Evolutionary conservation across 2,888 invertebrate species (phyloP).

Genomic region (Buathra laborator): DNA sequence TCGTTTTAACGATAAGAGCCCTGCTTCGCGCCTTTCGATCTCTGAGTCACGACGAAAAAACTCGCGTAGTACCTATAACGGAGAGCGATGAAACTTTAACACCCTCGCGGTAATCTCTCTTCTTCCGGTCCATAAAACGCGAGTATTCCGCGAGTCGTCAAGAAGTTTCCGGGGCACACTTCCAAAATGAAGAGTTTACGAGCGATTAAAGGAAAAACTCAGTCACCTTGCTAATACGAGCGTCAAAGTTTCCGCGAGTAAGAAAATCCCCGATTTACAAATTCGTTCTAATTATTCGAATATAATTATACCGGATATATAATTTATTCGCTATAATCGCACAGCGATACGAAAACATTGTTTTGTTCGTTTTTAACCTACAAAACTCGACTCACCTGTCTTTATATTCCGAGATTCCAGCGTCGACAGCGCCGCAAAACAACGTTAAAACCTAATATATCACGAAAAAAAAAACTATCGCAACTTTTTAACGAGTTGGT

Average conservation of each 20-base stretch:
- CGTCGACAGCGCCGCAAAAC: neutral
- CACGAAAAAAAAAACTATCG: neutral
- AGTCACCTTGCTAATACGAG: neutral
- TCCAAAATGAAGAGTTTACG: constrained; percentile 48
- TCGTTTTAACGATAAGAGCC: constrained; percentile 44
- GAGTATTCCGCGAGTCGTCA: constrained; percentile 20
- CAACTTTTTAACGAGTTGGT: constrained; percentile 36
- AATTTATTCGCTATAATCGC: neutral
- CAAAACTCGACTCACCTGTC: constrained; percentile 26
- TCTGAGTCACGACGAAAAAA: constrained; percentile 35
- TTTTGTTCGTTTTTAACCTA: no score
- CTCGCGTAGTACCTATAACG: neutral
- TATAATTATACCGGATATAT: neutral
- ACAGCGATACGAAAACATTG: no score
- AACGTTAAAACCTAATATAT: neutral
- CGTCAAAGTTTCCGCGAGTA: neutral
- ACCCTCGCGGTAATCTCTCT: constrained; percentile 56
- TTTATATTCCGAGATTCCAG: neutral
- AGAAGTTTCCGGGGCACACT: neutral
- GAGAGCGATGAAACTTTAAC: constrained; percentile 51
- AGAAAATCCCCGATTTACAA: neutral
- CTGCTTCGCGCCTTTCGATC: neutral
- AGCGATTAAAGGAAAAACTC: constrained; percentile 49
- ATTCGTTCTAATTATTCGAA: neutral
- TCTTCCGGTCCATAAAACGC: constrained; percentile 59